Percentiles rank a stretch among this genome's conserved stretches.
phyloP scores from a whole-genome alignment of 1,140 invertebrate genomes.

The Amphibalanus amphitrite region DNA sequence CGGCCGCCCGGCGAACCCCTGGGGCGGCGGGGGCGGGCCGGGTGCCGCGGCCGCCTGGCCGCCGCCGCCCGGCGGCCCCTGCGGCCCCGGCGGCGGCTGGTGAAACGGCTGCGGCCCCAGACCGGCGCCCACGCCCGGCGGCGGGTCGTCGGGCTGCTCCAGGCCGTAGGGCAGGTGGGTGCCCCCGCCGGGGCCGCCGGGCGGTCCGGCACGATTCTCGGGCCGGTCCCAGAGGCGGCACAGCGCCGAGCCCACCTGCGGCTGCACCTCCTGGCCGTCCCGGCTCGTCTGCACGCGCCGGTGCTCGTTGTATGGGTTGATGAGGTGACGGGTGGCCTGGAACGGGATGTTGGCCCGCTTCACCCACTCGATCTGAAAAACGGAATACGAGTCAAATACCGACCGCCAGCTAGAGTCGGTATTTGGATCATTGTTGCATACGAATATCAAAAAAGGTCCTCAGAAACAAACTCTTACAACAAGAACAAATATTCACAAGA shows the following conservation, averaged over 20 bases:
- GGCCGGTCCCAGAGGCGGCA: constrained; percentile 28
- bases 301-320: constrained; percentile 34
- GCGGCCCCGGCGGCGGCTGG: constrained; percentile 53
- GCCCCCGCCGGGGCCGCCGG: constrained; percentile 7
- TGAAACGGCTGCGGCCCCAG: constrained; percentile 47
- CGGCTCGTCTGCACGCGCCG: constrained; percentile 31
- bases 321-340: constrained; percentile 29
- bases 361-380: constrained; percentile 32
- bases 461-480: no score
- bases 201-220: background rate
- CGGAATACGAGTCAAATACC: no score
- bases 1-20: constrained; percentile 23
- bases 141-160: constrained; percentile 18
- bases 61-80: constrained; percentile 59
- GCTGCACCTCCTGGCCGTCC: constrained; percentile 37
- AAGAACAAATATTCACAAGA: no score
- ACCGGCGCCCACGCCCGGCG: constrained; percentile 43
- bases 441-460: no score
- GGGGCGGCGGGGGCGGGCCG: no score
- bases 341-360: constrained; percentile 33
- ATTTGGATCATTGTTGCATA: no score
- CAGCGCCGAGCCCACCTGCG: constrained; percentile 28
- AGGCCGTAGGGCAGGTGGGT: no score
- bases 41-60: constrained; percentile 34
- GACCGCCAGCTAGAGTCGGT: no score